Base-by-base conservation (phyloP, 1,140 invertebrate genomes). In the Acyrthosiphon pisum region DNA sequence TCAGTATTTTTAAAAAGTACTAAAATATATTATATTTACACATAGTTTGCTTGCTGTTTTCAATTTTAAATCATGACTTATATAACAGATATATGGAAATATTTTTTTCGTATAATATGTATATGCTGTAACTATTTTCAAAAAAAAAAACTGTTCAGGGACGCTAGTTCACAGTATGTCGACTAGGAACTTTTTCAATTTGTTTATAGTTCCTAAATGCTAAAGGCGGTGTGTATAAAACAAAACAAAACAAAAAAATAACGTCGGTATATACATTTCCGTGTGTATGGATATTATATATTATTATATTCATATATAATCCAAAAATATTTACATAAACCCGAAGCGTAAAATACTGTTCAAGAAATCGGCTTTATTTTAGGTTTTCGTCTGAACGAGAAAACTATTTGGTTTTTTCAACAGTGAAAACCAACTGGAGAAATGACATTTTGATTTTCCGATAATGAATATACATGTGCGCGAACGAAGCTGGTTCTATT, bases 291-390 rank as follows among this genome's bases (percentile, higher is more conserved):
- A 41, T 41, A 41, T 41, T 89, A 53, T 30, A 23, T 35, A 53
- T 53, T 53, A 53, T 76, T 76, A 76, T 76, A n/a, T 76, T n/a
- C 60, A 41, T 26, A 53, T 23, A 56, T 37, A 89, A 89, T 89
- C 50, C 88, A 1, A 89, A 56, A 89, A 89, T 89, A 89, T 89
- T 89, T 89, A 53, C 88, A 89, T 89, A 89, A 89, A 89, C 88
- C 50, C 50, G 11, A 89, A 89, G 48, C 50, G 35, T 89, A 56
- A 89, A 89, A 53, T 89, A 41, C 50, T 41, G 48, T 56, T 53
- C 37, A 41, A 89, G 50, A 89, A 89, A 56, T 89, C 23, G 35
- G 35, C 22, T 89, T 89, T 89, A 56, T 89, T 89, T 89, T 56
- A 56, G n/a, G 20, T 88, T 50, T n/a, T 23, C 20, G 22, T 11